These are phyloP conservation scores for Lanius collurio DNA, from an alignment of 2,113 vertebrate species.

Conservation along the genomic window DNA sequence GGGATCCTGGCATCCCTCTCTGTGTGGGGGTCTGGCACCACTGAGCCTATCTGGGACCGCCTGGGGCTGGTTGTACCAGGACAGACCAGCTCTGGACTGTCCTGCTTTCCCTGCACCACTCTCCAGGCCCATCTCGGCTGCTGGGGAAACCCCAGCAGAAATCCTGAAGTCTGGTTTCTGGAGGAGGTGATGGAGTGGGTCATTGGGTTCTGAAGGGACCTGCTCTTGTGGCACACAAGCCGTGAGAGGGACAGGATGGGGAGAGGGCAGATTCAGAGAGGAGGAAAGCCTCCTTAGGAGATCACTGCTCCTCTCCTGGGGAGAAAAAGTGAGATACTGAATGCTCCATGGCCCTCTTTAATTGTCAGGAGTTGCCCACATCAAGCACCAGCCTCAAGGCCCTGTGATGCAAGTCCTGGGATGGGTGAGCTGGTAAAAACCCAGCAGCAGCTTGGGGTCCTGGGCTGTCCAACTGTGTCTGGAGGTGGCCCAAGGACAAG, in stretches of 20 bases:
- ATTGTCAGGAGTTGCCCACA: rapidly evolving
- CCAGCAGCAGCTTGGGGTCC: rapidly evolving
- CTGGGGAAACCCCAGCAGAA: background rate
- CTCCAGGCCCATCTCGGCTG: background rate
- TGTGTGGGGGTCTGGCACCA: rapidly evolving
- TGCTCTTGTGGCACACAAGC: background rate
- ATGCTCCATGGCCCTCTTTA: background rate
- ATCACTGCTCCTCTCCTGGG: rapidly evolving
- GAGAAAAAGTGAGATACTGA: background rate
- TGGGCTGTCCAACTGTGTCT: background rate
- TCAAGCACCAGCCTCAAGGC: background rate
- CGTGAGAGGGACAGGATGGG: rapidly evolving
- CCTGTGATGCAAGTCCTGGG: rapidly evolving
- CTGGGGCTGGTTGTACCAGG: background rate
- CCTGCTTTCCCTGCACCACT: rapidly evolving
- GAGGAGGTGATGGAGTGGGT: background rate
- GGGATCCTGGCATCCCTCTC: background rate
- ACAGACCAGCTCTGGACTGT: background rate
- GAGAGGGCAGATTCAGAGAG: background rate
- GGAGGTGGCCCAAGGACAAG: background rate
- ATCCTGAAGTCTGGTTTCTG: background rate
- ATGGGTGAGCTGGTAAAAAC: background rate
- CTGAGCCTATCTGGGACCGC: background rate
- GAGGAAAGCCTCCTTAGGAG: background rate
- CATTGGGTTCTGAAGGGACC: rapidly evolving